Base-by-base conservation (phyloP, 2,113 vertebrate genomes). In the Aphyosemion australe region DNA sequence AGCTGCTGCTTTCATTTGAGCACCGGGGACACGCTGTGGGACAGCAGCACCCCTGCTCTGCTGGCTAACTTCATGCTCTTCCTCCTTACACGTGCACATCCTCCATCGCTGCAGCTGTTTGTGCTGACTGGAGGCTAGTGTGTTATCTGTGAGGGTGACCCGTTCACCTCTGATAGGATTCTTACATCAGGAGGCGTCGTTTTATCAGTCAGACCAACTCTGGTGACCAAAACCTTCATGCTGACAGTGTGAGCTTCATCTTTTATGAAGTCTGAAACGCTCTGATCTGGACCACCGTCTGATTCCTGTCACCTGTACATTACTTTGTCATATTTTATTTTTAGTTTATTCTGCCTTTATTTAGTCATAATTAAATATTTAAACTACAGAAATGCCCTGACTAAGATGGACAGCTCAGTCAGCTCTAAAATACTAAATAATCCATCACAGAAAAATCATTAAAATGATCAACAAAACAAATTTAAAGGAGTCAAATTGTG, bases 31-130 rank as follows among this genome's bases (percentile, higher is more conserved):
- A 81, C 74, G 75, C n/a, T n/a, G n/a, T n/a, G n/a, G n/a, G n/a
- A n/a, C n/a, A 66, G 48, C 34, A 18, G n/a, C 53, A n/a, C 54
- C 55, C 48, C 18, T 72, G 71, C 56, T 61, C 73, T 7, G 51
- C 46, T 65, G 71, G 60, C 16, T 20, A 11, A 68, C 72, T 58
- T 59, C 15, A 0, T 49, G 0, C 5, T 20, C 37, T 63, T 83
- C 73, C 43, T 73, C 72, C 75, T 78, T 12, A 49, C 60, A 70
- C 41, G 31, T 53, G 37, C 63, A 87, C 61, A 72, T 76, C 60
- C 57, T 26, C 61, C 70, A 31, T 65, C 52, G 34, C 70, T 20
- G 69, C 57, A 47, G 26, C 26, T 26, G 57, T 57, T 19, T 54
- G 3, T 50, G 41, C 18, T 26, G 20, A 54, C 34, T 31, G 54